Percentiles rank a stretch among this genome's conserved stretches.
phyloP scores from a whole-genome alignment of 1,140 invertebrate species.

The Polypedilum pembai region DNA sequence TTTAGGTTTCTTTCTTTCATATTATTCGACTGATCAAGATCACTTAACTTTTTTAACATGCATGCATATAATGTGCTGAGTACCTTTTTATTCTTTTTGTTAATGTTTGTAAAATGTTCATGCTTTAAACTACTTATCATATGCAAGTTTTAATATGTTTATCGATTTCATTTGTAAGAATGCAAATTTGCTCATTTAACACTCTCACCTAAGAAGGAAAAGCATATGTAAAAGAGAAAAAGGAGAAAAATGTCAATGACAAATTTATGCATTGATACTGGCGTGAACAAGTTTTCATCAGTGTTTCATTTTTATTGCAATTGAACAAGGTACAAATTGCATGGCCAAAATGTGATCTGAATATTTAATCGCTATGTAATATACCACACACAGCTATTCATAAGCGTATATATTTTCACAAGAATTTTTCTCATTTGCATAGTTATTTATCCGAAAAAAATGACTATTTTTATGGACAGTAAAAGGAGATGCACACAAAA shows the following conservation, averaged over 20 bases:
- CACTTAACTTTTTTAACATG: no score
- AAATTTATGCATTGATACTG: neutral
- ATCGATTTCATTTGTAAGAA: neutral
- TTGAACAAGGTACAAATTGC: neutral
- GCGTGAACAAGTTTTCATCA: neutral
- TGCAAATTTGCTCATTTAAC: neutral
- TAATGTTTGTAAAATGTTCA: no score
- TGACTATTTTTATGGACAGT: no score
- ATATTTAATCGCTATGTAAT: neutral
- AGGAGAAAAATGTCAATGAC: neutral
- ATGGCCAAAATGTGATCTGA: constrained; percentile 5
- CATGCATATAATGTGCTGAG: no score
- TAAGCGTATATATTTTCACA: neutral
- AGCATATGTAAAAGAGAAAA: no score
- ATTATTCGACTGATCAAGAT: no score
- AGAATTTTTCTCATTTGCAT: no score
- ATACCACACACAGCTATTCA: neutral
- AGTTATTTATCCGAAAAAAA: no score
- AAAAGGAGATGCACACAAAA: neutral
- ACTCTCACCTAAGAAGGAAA: neutral
- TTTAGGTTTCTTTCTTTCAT: neutral
- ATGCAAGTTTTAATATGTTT: no score
- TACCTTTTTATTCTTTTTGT: no score
- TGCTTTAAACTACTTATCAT: no score
- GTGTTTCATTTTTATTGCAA: neutral